These are phyloP conservation scores for Macrostomum cliftonense DNA, from an alignment of 2,888 invertebrate genomes.

Conservation along the genomic window DNA sequence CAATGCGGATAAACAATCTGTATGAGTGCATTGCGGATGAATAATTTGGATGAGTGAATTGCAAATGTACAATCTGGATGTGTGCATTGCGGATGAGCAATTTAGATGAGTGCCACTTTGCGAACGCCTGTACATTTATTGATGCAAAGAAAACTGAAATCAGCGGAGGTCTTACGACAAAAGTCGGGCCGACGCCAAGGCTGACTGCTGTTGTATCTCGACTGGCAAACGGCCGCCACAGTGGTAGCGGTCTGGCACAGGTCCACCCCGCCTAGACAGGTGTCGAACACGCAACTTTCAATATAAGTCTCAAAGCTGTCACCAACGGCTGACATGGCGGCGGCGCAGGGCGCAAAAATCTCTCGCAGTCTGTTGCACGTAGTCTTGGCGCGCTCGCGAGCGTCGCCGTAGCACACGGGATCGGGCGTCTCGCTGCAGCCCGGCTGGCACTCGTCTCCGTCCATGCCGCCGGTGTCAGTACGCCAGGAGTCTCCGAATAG, in stretches of 20 bases:
- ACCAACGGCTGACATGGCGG: slow-evolving; percentile 8
- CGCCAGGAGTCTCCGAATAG: slow-evolving; percentile 23
- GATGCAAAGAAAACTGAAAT: too few species aligned
- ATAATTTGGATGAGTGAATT: too few species aligned
- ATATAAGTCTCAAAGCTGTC: slow-evolving; percentile 7
- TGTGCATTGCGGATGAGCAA: too few species aligned
- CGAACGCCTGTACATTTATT: too few species aligned
- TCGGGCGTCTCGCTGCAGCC: slow-evolving; percentile 15
- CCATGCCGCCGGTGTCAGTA: slow-evolving; percentile 9
- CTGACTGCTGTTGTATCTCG: slow-evolving; percentile 13
- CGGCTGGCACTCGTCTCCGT: slow-evolving; percentile 15
- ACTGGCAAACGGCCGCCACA: slow-evolving; percentile 16
- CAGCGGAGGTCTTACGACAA: slow-evolving; percentile 22
- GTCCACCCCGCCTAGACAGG: slow-evolving; percentile 17
- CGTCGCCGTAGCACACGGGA: slow-evolving; percentile 10
- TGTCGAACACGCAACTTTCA: slow-evolving; percentile 18
- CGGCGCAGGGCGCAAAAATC: slow-evolving; percentile 3
- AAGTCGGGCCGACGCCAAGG: slow-evolving; percentile 15
- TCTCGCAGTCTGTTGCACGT: slow-evolving; percentile 3
- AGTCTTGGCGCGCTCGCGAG: slow-evolving; percentile 10
- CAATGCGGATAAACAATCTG: too few species aligned
- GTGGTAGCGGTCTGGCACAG: slow-evolving; percentile 17
- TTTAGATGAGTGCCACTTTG: too few species aligned
- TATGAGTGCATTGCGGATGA: too few species aligned
- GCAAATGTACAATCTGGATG: too few species aligned